Evolutionary conservation across 2,797 vertebrate genomes (phyloP), one percentile per base, ranked within the genome.

Genomic region (Furcifer pardalis): DNA sequence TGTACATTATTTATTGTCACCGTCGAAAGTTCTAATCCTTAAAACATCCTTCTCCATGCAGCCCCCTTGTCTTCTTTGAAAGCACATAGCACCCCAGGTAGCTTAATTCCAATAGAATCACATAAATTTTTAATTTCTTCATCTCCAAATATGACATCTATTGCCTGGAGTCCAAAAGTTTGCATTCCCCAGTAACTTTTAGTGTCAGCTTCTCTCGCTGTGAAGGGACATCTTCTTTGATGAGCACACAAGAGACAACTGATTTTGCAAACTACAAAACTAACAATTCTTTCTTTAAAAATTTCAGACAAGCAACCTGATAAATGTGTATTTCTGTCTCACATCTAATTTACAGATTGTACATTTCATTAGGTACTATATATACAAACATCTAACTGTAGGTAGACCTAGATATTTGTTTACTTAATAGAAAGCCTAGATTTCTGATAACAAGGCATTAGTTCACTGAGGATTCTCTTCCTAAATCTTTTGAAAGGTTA

Each of bases 1-100:
- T 88, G 86, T 91, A 90, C 89, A 91, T 93, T 91, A 94, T 92
- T 93, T 92, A 94, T 87, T 84, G 81, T 81, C 76, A 82, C 74
- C 66, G 65, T 87, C 78, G 88, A 77, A 91, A 87, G 25, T 89
- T 94, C 52, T 81, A 91, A 90, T 90, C 62, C 91, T 90, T 79
- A 84, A 89, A 91, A 88, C 86, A 90, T 87, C 86, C 68, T 75
- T 84, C 84, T 84, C 74, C 74, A 74, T 77, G 66, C 77, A 81
- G 76, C 82, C 86, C 46, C 77, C 74, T 86, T 90, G 87, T 62
- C 81, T 40, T 83, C 72, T 83, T 59, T 37, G 76, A 84, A 91
- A 91, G 85, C 59, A 87, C n/a, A 79, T 6, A 76, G 87, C 84
- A 92, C 46, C 73, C 77, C 80, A 80, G 87, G 89, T 90, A 88